Percentiles rank a stretch among this genome's conserved stretches.
Conservation (phyloP, 2,797 vertebrate genomes). For the Poeciliopsis paucimaculata region DNA sequence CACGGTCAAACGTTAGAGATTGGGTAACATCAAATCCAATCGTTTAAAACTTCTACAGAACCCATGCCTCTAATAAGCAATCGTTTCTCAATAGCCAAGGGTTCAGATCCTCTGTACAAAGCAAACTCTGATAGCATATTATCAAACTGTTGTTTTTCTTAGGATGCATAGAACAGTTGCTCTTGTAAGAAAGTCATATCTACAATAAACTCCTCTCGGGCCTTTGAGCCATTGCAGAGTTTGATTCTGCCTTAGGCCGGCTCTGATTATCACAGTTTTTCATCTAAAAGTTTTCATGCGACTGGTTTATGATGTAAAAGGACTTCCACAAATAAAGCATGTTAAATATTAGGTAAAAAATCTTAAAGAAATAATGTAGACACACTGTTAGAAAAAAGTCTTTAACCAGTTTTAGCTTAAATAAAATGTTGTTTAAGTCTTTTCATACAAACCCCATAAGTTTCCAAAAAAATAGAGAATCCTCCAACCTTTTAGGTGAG, state of each 20-base stretch:
- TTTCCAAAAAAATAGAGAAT: constrained; percentile 22
- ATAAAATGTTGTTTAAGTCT: constrained; percentile 14
- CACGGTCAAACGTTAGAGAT: too few species aligned
- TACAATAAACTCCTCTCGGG: not conserved
- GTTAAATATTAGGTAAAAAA: not conserved
- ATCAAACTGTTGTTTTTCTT: not conserved
- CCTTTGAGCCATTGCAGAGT: not conserved
- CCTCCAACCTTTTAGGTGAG: constrained; percentile 29
- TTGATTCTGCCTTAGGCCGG: not conserved
- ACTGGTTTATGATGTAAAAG: not conserved
- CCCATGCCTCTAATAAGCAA: not conserved
- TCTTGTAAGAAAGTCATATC: not conserved
- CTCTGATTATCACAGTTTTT: not conserved
- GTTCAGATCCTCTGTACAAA: too few species aligned
- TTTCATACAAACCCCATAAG: constrained; percentile 25
- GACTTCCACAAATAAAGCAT: not conserved
- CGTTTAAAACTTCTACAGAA: too few species aligned
- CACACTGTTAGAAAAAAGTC: not conserved
- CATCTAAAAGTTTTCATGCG: not conserved
- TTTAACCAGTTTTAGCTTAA: not conserved
- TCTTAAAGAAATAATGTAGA: not conserved
- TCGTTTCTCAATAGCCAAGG: too few species aligned
- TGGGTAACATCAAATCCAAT: too few species aligned
- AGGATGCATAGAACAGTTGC: not conserved
- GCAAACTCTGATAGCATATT: not conserved